Conservation (phyloP, 2,797 vertebrate genomes). For the Oreortyx pictus region DNA sequence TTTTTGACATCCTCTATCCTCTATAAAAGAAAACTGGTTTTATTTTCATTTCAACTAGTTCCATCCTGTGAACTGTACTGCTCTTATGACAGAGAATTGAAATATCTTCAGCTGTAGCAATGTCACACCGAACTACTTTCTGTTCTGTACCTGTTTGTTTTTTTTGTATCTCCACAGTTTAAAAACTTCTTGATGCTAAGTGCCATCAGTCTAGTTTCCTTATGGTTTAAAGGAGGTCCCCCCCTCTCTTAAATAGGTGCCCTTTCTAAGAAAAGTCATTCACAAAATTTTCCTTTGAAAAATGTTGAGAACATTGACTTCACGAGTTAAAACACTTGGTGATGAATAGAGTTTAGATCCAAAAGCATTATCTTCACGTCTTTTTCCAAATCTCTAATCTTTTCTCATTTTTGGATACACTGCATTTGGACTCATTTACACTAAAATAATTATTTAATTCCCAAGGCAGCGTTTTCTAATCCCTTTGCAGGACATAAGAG, state of each 20-base stretch:
- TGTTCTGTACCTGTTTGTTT: background rate
- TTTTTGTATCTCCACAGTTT: background rate
- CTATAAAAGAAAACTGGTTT: background rate
- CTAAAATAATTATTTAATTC: conserved; percentile 69
- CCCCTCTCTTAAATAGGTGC: background rate
- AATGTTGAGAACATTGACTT: conserved; percentile 41
- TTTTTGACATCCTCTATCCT: background rate
- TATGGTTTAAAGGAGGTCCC: background rate
- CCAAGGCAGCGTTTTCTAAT: conserved; percentile 31
- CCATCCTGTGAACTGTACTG: background rate
- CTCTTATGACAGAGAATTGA: background rate
- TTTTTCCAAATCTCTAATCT: conserved; percentile 42
- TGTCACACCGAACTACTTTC: background rate
- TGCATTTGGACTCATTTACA: conserved; percentile 66
- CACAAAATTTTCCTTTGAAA: conserved; percentile 26
- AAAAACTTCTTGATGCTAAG: background rate
- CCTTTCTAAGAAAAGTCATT: background rate
- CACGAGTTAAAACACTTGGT: conserved; percentile 28
- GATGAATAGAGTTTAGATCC: conserved; percentile 47
- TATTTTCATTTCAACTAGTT: background rate
- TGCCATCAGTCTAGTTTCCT: background rate
- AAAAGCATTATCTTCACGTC: conserved; percentile 14
- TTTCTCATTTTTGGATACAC: conserved; percentile 39
- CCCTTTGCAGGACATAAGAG: conserved; percentile 63
- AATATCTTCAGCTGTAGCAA: background rate